Percentiles rank a stretch among this genome's conserved stretches.
These are phyloP conservation scores for Turritopsis dohrnii DNA, from an alignment of 30 jellyfish, hydroid and myxozoan species.

Conservation along the genomic window DNA sequence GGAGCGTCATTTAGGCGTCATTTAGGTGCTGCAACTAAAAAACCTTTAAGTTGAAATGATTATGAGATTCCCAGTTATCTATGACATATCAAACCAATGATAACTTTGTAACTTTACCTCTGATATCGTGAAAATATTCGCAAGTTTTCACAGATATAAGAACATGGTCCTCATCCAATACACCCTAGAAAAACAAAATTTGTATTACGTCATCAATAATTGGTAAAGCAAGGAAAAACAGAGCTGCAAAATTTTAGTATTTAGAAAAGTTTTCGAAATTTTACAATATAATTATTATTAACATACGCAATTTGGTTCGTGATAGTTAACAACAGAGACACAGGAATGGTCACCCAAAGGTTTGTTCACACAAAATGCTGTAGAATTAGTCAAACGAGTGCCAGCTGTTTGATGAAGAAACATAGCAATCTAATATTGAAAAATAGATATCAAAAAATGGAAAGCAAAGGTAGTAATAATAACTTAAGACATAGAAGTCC, in stretches of 20 bases:
- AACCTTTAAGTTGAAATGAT: too few species aligned
- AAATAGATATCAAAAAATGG: too few species aligned
- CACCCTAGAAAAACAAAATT: too few species aligned
- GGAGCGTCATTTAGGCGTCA: too few species aligned
- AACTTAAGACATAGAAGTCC: too few species aligned
- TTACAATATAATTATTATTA: background rate
- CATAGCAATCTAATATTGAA: constrained; percentile 47
- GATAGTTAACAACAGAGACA: constrained; percentile 53
- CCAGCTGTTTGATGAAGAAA: constrained; percentile 47
- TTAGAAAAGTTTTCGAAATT: background rate
- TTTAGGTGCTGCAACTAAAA: too few species aligned
- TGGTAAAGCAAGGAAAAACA: background rate
- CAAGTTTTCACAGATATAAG: constrained; percentile 82
- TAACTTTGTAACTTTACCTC: too few species aligned
- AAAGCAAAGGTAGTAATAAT: too few species aligned
- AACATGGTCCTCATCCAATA: constrained; percentile 41
- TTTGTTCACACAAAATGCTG: constrained; percentile 66
- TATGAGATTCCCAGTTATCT: too few species aligned
- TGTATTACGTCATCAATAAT: too few species aligned
- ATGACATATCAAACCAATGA: too few species aligned
- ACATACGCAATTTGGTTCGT: constrained; percentile 76
- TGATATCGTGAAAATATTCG: constrained; percentile 49
- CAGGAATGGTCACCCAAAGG: constrained; percentile 34
- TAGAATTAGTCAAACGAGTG: constrained; percentile 52
- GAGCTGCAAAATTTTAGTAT: background rate